A percentile compares a stretch with the other conserved stretches of the same genome.
These are phyloP conservation scores for Eretmochelys imbricata DNA, from an alignment of 2,113 vertebrate genomes.

Conservation along the genomic window DNA sequence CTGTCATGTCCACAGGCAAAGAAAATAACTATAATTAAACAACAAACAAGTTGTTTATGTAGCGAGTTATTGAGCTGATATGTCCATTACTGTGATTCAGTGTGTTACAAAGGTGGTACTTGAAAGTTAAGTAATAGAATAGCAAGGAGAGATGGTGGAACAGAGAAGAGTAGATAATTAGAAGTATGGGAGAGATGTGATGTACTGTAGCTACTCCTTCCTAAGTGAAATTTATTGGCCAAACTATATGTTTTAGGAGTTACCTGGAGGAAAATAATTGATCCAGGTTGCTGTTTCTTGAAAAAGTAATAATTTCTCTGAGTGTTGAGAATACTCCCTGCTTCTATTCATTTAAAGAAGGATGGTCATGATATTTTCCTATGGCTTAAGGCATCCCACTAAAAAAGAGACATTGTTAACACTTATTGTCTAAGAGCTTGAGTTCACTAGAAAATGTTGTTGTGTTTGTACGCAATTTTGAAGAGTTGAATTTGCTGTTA, in stretches of 20 bases:
- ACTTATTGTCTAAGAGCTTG: neutral
- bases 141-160: neutral
- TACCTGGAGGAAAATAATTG: neutral
- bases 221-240: neutral
- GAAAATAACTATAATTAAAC: neutral
- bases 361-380: too few species aligned
- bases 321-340: neutral
- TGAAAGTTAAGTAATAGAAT: neutral
- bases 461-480: fast-evolving
- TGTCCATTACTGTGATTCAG: neutral
- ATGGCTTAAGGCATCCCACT: too few species aligned
- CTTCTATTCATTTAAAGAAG: too few species aligned
- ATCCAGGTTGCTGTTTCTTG: neutral
- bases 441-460: neutral
- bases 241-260: neutral
- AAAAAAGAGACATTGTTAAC: neutral
- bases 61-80: neutral
- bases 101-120: neutral
- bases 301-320: neutral
- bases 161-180: neutral
- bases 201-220: neutral
- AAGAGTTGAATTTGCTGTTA: neutral
- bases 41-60: neutral
- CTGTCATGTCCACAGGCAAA: neutral
- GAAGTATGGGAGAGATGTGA: neutral